phyloP scores from a whole-genome alignment of 1,140 invertebrate species.

The Drosophila nigromelanica region DNA sequence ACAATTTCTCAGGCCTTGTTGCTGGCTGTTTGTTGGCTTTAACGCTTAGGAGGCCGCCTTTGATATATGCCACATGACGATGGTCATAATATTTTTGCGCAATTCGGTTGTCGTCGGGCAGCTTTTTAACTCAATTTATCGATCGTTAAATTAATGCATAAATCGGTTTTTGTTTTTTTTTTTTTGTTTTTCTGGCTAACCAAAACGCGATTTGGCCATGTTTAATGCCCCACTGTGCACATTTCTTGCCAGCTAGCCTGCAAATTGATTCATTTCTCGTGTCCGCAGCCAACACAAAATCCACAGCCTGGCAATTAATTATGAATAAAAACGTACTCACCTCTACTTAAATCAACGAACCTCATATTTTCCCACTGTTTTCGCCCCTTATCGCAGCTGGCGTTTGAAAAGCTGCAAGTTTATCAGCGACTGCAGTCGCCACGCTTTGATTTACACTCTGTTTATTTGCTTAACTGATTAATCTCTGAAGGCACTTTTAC shows the following conservation, averaged over 20 bases:
- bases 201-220: conserved; percentile 34
- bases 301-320: conserved; percentile 58
- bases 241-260: conserved; percentile 8
- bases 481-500: conserved; percentile 34
- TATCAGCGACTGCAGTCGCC: conserved; percentile 36
- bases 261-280: conserved; percentile 56
- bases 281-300: conserved; percentile 33
- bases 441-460: conserved; percentile 35
- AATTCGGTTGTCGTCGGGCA: conserved; percentile 76
- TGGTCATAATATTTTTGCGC: conserved; percentile 82
- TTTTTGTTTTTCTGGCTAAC: not conserved
- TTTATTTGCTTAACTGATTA: conserved; percentile 68
- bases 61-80: conserved; percentile 74
- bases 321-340: conserved; percentile 48
- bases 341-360: conserved; percentile 13
- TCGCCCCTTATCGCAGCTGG: conserved; percentile 41
- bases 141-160: conserved; percentile 71
- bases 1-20: conserved; percentile 75
- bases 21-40: conserved; percentile 46
- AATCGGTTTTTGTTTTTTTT: conserved; percentile 2
- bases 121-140: conserved; percentile 66
- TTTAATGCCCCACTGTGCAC: conserved; percentile 38
- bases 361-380: conserved; percentile 59
- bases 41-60: conserved; percentile 59
- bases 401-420: conserved; percentile 12